phyloP scores from a whole-genome alignment of 2,113 vertebrate species.

The Ardeotis arabs region DNA sequence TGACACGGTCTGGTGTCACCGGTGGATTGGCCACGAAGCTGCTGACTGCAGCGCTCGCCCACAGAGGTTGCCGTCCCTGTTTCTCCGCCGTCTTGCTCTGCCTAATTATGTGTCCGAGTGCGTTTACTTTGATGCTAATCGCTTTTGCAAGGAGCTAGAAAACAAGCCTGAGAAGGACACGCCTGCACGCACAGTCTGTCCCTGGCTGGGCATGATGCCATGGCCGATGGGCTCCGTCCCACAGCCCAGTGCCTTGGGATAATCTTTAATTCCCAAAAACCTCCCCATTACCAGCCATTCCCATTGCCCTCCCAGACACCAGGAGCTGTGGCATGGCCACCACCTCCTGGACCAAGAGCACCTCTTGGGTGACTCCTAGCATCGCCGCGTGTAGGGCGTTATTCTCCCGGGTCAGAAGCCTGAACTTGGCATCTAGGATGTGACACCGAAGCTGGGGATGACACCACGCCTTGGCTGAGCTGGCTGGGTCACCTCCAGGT shows the following conservation, averaged over 20 bases:
- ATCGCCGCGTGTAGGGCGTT: neutral
- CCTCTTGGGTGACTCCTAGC: neutral
- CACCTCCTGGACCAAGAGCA: neutral
- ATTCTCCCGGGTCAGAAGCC: neutral
- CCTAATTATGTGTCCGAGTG: conserved; percentile 34
- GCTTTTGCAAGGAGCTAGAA: neutral
- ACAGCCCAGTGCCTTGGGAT: neutral
- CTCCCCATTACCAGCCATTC: neutral
- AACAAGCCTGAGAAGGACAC: neutral
- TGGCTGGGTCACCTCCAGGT: neutral
- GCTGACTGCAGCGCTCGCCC: neutral
- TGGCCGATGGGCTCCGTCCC: neutral
- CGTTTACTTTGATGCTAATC: conserved; percentile 55
- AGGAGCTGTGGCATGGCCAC: neutral
- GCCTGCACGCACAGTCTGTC: neutral
- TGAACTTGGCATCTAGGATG: neutral
- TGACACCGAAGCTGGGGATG: neutral
- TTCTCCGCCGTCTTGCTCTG: conserved; percentile 1
- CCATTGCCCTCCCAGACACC: neutral
- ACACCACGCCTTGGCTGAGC: neutral
- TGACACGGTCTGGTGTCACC: neutral
- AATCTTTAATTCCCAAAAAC: neutral
- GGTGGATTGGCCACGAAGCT: neutral
- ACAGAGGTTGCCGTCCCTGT: conserved; percentile 7
- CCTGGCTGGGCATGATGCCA: neutral